These are phyloP conservation scores for Eilema caniola DNA, from an alignment of 2,888 invertebrate genomes.

Conservation along the genomic window DNA sequence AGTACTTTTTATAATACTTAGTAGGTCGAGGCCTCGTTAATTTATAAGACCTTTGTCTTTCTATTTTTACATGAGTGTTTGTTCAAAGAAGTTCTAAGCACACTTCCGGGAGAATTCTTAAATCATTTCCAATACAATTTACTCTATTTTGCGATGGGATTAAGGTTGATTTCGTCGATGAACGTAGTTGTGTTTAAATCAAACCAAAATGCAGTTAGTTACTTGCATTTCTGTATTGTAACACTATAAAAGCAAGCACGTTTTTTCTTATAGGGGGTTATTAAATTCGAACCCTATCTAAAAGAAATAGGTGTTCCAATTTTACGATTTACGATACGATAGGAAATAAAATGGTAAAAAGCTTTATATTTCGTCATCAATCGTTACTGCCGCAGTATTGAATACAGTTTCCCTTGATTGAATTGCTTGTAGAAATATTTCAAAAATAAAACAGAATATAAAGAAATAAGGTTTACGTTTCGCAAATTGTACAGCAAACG, in stretches of 20 bases:
- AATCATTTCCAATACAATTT: constrained; percentile 38
- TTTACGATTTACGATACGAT: not conserved
- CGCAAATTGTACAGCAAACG: no score
- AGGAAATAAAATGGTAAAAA: constrained; percentile 1
- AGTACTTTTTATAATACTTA: constrained; percentile 31
- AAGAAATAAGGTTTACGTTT: not conserved
- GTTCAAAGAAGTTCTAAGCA: constrained; percentile 34
- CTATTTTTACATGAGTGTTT: not conserved
- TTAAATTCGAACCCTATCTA: not conserved
- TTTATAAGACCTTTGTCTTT: constrained; percentile 22
- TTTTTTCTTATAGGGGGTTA: not conserved
- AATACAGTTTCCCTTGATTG: not conserved
- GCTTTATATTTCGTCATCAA: constrained; percentile 2
- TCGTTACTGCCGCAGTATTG: not conserved
- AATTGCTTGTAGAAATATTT: not conserved
- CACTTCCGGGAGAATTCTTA: constrained; percentile 32
- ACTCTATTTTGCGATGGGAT: constrained; percentile 28
- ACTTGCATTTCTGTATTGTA: constrained; percentile 12
- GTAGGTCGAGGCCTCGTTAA: constrained; percentile 24
- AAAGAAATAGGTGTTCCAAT: constrained; percentile 7
- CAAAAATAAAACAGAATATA: not conserved
- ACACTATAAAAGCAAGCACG: not conserved
- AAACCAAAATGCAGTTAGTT: constrained; percentile 19
- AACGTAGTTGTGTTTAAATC: not conserved
- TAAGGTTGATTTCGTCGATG: not conserved